These are phyloP conservation scores for Aphyosemion australe DNA, from an alignment of 2,113 vertebrate species.

Conservation along the genomic window DNA sequence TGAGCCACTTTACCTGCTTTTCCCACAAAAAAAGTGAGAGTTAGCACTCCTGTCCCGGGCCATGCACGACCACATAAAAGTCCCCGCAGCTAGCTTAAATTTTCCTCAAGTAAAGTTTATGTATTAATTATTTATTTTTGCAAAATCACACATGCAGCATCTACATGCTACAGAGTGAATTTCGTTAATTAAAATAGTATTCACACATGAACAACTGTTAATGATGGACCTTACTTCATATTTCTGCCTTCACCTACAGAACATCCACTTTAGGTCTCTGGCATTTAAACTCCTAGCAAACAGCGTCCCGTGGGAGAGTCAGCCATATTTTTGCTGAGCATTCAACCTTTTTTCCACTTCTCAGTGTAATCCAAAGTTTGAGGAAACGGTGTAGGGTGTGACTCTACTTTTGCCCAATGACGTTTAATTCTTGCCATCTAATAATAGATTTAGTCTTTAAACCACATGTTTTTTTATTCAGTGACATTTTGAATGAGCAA, in stretches of 20 bases:
- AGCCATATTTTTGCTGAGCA: not conserved
- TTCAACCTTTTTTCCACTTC: not conserved
- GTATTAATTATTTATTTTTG: not conserved
- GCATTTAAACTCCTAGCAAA: not conserved
- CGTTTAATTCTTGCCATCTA: too few species aligned
- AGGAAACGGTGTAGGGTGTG: not conserved
- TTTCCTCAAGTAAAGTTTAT: not conserved
- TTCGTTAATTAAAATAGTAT: not conserved
- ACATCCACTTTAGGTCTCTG: not conserved
- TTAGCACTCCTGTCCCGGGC: conserved; percentile 16
- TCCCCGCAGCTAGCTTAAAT: not conserved
- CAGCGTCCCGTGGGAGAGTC: not conserved
- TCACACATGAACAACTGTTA: not conserved
- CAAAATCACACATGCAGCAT: not conserved
- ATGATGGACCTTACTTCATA: not conserved
- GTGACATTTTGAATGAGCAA: too few species aligned
- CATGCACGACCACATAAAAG: conserved; percentile 1
- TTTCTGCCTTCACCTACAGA: not conserved
- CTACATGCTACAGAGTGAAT: not conserved
- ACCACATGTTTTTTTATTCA: too few species aligned
- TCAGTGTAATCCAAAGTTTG: not conserved
- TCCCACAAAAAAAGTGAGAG: conserved; percentile 38
- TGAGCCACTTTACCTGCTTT: conserved; percentile 32
- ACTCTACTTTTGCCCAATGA: not conserved
- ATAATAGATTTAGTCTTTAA: too few species aligned